Evolutionary conservation across 1,140 invertebrate genomes (phyloP).

Genomic region (Planococcus citri): DNA sequence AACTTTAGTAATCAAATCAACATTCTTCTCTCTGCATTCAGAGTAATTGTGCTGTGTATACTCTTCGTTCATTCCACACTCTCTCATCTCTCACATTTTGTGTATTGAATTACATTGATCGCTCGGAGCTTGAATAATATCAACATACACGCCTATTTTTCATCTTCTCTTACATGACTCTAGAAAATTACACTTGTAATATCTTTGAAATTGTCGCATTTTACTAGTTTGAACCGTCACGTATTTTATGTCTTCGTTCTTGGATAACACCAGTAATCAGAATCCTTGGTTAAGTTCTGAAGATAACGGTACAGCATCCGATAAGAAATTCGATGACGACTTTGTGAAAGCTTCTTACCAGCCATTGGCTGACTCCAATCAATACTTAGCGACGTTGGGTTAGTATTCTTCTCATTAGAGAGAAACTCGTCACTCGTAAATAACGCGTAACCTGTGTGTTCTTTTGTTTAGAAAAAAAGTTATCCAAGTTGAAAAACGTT

Average conservation of each 20-base stretch:
- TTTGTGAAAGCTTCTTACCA: neutral
- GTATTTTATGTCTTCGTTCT: neutral
- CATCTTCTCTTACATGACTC: too few species aligned
- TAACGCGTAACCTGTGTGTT: neutral
- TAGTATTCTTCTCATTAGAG: neutral
- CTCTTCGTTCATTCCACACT: too few species aligned
- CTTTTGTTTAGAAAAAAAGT: constrained; percentile 20
- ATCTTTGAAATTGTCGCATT: too few species aligned
- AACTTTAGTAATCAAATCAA: too few species aligned
- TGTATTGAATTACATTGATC: too few species aligned
- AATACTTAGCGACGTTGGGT: neutral
- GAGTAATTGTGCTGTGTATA: too few species aligned
- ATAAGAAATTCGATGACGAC: neutral
- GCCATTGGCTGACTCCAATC: neutral
- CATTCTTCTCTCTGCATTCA: too few species aligned
- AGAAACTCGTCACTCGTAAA: neutral
- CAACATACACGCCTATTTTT: too few species aligned
- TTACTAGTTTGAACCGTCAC: too few species aligned
- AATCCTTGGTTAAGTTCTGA: neutral
- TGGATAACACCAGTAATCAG: neutral
- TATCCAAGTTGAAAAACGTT: constrained; percentile 21
- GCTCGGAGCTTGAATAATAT: too few species aligned
- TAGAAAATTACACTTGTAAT: too few species aligned
- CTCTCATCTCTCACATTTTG: too few species aligned
- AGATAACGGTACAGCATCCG: neutral